Conservation (phyloP, 2,113 vertebrate species). For the Aythya baeri region DNA sequence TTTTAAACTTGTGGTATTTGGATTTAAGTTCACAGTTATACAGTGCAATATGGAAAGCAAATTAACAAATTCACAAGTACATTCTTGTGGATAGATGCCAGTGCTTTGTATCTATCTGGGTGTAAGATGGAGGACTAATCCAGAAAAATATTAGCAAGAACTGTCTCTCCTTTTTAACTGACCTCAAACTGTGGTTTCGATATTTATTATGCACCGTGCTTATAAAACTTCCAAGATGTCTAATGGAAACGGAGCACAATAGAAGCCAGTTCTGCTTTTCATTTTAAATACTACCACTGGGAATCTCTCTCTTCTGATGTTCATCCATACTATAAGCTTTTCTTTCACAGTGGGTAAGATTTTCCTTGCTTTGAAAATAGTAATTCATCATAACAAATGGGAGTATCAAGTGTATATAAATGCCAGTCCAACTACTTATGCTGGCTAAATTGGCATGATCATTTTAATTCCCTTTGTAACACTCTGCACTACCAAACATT, state of each 20-base stretch:
- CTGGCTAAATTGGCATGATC: neutral
- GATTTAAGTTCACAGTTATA: constrained; percentile 5
- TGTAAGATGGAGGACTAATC: neutral
- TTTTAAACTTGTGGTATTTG: neutral
- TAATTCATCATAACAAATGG: constrained; percentile 29
- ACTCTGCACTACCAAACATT: constrained; percentile 13
- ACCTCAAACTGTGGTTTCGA: constrained; percentile 21
- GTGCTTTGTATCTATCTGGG: constrained; percentile 14
- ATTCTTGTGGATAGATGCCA: neutral
- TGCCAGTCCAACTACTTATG: neutral
- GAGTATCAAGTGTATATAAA: constrained; percentile 1
- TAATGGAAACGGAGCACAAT: constrained; percentile 62
- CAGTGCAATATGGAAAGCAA: constrained; percentile 23
- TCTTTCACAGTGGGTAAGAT: constrained; percentile 51
- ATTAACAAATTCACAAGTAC: constrained; percentile 56
- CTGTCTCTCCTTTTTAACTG: constrained; percentile 25
- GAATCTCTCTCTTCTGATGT: constrained; percentile 65
- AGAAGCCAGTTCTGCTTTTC: constrained; percentile 66
- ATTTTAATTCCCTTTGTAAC: neutral
- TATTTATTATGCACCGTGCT: constrained; percentile 46
- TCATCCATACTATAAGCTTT: constrained; percentile 60
- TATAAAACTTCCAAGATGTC: constrained; percentile 61
- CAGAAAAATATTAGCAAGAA: constrained; percentile 38
- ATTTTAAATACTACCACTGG: constrained; percentile 62
- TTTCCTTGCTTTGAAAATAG: constrained; percentile 56